phyloP scores from a whole-genome alignment of 2,797 vertebrate genomes.

The Chiroxiphia lanceolata region DNA sequence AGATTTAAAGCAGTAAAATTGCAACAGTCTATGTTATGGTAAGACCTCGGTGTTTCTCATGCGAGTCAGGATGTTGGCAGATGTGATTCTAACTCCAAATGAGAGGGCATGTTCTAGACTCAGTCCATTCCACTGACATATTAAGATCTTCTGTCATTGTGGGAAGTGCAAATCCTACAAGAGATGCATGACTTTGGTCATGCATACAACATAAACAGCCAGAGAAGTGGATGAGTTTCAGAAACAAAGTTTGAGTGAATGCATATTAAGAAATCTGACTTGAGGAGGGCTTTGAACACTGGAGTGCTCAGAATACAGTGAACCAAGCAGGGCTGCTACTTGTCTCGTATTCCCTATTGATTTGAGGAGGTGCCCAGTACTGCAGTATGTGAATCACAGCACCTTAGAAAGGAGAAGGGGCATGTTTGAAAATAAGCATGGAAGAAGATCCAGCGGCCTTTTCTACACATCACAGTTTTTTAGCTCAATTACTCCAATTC shows the following conservation, averaged over 20 bases:
- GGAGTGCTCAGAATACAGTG: neutral
- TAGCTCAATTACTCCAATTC: neutral
- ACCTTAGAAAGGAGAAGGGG: neutral
- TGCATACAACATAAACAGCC: neutral
- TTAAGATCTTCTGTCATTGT: neutral
- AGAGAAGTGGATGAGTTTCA: neutral
- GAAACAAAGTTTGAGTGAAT: neutral
- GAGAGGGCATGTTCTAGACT: neutral
- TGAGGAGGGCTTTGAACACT: neutral
- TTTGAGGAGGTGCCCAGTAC: neutral
- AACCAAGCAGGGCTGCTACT: neutral
- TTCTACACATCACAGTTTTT: neutral
- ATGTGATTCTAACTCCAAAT: neutral
- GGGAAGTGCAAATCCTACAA: neutral
- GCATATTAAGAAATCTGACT: neutral
- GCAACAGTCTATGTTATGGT: neutral
- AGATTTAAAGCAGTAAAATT: neutral
- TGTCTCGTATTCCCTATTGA: accelerated
- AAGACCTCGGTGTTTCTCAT: neutral
- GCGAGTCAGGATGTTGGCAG: neutral
- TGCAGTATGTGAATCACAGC: neutral
- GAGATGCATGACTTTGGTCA: neutral
- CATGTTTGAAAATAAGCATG: neutral
- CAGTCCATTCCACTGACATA: neutral
- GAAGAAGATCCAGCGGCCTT: neutral